Conservation (phyloP, 2,797 vertebrate species). For the Cryptoprocta ferox region DNA sequence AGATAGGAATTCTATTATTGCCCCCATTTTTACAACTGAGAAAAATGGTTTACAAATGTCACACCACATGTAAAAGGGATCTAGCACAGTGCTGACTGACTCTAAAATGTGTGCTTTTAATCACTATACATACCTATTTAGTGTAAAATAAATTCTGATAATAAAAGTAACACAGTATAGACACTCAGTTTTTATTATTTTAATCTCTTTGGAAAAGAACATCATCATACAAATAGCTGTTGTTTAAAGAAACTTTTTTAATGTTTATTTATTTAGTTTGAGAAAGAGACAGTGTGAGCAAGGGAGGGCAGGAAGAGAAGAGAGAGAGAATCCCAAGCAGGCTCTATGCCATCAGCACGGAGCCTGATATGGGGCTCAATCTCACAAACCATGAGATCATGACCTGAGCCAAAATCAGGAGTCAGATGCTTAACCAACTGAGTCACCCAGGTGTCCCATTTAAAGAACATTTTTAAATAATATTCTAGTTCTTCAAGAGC, state of each 20-base stretch:
- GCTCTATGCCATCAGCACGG: too few relatives aligned
- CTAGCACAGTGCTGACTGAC: not conserved
- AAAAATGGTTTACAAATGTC: not conserved
- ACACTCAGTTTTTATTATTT: not conserved
- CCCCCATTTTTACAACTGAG: not conserved
- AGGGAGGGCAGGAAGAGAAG: too few relatives aligned
- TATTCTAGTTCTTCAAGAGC: slow-evolving; percentile 4
- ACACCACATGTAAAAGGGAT: not conserved
- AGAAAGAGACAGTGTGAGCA: too few relatives aligned
- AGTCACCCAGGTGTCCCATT: not conserved
- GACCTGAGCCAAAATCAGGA: too few relatives aligned
- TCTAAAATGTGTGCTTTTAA: not conserved
- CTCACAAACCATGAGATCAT: too few relatives aligned
- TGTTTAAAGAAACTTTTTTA: not conserved
- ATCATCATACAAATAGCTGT: not conserved
- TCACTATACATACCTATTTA: not conserved
- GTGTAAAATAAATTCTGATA: not conserved
- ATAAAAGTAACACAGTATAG: not conserved
- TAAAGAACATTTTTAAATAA: not conserved
- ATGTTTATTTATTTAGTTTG: too few relatives aligned
- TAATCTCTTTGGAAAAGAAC: not conserved
- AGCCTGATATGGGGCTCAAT: too few relatives aligned
- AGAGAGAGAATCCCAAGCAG: too few relatives aligned
- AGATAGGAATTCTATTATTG: not conserved
- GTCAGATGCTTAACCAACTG: too few relatives aligned